These are phyloP conservation scores for Drosophila albomicans DNA, from an alignment of 1,140 invertebrate genomes.

Conservation along the genomic window DNA sequence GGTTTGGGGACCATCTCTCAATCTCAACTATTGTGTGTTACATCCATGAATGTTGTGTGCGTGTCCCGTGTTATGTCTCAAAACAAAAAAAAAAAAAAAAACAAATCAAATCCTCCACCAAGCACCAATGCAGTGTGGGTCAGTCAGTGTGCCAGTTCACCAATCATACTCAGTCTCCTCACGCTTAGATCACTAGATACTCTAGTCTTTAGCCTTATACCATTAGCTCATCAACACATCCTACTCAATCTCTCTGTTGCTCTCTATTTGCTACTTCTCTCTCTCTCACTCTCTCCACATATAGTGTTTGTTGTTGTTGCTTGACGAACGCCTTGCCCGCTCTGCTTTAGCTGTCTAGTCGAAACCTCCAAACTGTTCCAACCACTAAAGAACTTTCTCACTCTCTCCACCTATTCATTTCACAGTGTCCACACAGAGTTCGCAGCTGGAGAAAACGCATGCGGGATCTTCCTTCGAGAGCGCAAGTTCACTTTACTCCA, in stretches of 20 bases:
- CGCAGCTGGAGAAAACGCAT: constrained; percentile 86
- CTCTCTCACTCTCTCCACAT: constrained; percentile 40
- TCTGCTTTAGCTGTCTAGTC: constrained; percentile 60
- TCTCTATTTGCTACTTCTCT: constrained; percentile 33
- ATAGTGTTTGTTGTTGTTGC: constrained; percentile 79
- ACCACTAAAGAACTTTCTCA: constrained; percentile 23
- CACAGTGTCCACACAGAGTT: constrained; percentile 85
- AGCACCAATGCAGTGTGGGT: constrained; percentile 2
- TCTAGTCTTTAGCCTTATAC: constrained; percentile 9
- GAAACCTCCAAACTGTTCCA: too few relatives aligned
- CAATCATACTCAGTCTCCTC: constrained; percentile 15
- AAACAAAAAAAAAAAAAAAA: too few relatives aligned
- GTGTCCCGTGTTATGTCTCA: constrained; percentile 18
- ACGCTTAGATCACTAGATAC: constrained; percentile 26
- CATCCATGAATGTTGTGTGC: constrained; percentile 40
- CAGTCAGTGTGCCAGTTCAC: constrained; percentile 23
- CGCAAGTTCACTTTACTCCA: constrained; percentile 91
- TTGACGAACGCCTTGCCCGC: constrained; percentile 75
- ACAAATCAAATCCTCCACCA: not conserved
- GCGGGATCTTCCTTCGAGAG: constrained; percentile 93
- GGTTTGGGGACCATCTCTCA: constrained; percentile 74
- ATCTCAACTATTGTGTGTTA: constrained; percentile 49
- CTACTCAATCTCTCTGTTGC: constrained; percentile 9
- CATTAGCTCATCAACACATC: constrained; percentile 46
- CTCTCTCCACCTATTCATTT: constrained; percentile 5